Base-by-base conservation (phyloP, 2,888 invertebrate species). In the Agriopis marginaria region DNA sequence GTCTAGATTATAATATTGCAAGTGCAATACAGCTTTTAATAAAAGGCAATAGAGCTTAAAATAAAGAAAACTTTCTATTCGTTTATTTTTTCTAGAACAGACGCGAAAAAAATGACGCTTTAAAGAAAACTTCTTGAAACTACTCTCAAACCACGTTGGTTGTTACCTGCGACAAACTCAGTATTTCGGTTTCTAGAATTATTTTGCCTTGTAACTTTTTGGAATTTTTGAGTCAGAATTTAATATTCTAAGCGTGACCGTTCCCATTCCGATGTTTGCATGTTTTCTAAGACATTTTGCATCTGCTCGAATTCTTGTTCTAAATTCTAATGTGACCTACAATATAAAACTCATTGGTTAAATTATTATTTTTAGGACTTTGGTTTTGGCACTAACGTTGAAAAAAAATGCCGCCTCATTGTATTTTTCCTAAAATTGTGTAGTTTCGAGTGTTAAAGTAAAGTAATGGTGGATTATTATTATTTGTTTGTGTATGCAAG, bases 211-310 rank as follows among this genome's bases (percentile, higher is more conserved):
- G 59, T 17, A 49, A 50, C 14, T 66, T 75, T 72, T 72, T 50
- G 32, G 50, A 61, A 64, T 51, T 47, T 62, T 68, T 63, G 63
- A 70, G 62, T 62, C 47, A 63, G 58, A 68, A 45, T 61, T 75
- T 75, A 75, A 70, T 68, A 74, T 75, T 76, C 75, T 54, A 56
- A 23, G 39, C 42, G 32, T 59, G 69, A 42, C 59, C 62, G 70
- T 32, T 59, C 67, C 47, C 63, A 55, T 69, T 68, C 44, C 63
- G 10, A 64, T 58, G 55, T 61, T 17, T 61, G 61, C 47, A 42
- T 12, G 17, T 14, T 56, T 64, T 32, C 51, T 11, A 39, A 50
- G 10, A 42, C 12, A 49, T 50, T 63, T 7, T 44, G 62, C 55
- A 17, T 66, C 47, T 68, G 56, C 54, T 51, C 42, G 56, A 66